Percentiles rank a stretch among this genome's conserved stretches.
Evolutionary conservation across 2,888 invertebrate genomes (phyloP).

Genomic region (Agrilus mali): DNA sequence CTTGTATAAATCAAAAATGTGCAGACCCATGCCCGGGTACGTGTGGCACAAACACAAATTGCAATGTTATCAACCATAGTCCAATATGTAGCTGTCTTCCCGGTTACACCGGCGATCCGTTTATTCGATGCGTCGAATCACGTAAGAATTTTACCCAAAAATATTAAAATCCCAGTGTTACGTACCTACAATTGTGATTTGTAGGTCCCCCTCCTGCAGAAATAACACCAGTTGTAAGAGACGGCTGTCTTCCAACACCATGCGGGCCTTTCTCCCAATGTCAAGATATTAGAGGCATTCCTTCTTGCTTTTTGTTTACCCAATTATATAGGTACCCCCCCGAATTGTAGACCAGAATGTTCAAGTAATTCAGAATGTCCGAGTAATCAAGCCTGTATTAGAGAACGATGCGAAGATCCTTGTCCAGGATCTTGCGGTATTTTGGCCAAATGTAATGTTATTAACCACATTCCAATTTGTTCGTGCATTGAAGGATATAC

Average conservation of each 20-base stretch:
- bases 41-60: slow-evolving; percentile 43
- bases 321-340: slow-evolving; percentile 58
- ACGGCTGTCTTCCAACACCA: slow-evolving; percentile 56
- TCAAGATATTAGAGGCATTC: slow-evolving; percentile 36
- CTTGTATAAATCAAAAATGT: slow-evolving; percentile 63
- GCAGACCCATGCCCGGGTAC: slow-evolving; percentile 58
- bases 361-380: slow-evolving; percentile 58
- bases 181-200: background rate
- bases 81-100: slow-evolving; percentile 52
- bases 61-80: slow-evolving; percentile 48
- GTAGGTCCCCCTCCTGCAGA: slow-evolving; percentile 13
- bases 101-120: slow-evolving; percentile 57
- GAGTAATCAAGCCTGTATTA: slow-evolving; percentile 55
- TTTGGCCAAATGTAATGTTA: slow-evolving; percentile 56
- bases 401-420: slow-evolving; percentile 59
- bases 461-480: slow-evolving; percentile 64
- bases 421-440: slow-evolving; percentile 65
- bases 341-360: slow-evolving; percentile 66
- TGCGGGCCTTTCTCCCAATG: slow-evolving; percentile 55
- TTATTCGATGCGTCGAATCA: slow-evolving; percentile 40
- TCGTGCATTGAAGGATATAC: slow-evolving; percentile 54
- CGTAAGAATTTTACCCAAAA: slow-evolving; percentile 23
- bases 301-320: slow-evolving; percentile 52
- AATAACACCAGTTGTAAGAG: slow-evolving; percentile 13
- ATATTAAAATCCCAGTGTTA: background rate